A percentile compares a stretch with the other conserved stretches of the same genome.
phyloP scores from a whole-genome alignment of 2,888 invertebrate species.

The Hirtodrosophila cameraria region DNA sequence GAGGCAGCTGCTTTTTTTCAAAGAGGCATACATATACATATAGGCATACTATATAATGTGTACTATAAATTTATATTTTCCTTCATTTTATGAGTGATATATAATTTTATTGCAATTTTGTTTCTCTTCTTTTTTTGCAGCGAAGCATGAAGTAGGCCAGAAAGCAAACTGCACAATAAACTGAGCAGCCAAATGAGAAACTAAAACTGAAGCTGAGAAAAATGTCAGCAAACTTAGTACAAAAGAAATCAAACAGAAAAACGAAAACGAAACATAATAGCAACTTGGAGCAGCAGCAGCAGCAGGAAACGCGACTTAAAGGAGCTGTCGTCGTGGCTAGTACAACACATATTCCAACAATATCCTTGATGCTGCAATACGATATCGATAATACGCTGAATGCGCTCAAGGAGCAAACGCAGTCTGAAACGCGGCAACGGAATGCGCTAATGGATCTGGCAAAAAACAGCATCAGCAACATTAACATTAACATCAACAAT shows the following conservation, averaged over 20 bases:
- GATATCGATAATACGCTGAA: slow-evolving; percentile 84
- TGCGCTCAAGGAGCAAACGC: slow-evolving; percentile 81
- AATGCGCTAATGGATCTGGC: slow-evolving; percentile 40
- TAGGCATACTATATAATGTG: slow-evolving; percentile 4
- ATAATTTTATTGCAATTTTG: neutral
- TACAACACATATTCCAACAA: slow-evolving; percentile 58
- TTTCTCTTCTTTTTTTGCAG: slow-evolving; percentile 5
- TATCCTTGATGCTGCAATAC: slow-evolving; percentile 83
- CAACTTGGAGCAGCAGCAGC: slow-evolving; percentile 24
- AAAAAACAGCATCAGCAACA: slow-evolving; percentile 3
- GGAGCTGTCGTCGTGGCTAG: slow-evolving; percentile 28
- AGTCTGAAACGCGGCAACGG: slow-evolving; percentile 20
- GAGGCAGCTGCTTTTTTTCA: slow-evolving; percentile 31
- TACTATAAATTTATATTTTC: slow-evolving; percentile 4
- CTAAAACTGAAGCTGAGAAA: slow-evolving; percentile 41
- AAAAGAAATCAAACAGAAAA: slow-evolving; percentile 53
- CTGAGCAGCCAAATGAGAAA: slow-evolving; percentile 7
- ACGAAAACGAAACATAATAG: slow-evolving; percentile 35
- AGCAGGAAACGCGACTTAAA: slow-evolving; percentile 1
- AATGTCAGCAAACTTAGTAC: slow-evolving; percentile 75
- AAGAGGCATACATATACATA: too few relatives aligned
- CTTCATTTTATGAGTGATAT: neutral
- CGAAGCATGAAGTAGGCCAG: slow-evolving; percentile 2
- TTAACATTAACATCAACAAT: slow-evolving; percentile 15
- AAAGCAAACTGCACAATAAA: slow-evolving; percentile 17